Evolutionary conservation across 2,888 invertebrate species (phyloP), one percentile per base, ranked within the genome.

Genomic region (Drepana falcataria): DNA sequence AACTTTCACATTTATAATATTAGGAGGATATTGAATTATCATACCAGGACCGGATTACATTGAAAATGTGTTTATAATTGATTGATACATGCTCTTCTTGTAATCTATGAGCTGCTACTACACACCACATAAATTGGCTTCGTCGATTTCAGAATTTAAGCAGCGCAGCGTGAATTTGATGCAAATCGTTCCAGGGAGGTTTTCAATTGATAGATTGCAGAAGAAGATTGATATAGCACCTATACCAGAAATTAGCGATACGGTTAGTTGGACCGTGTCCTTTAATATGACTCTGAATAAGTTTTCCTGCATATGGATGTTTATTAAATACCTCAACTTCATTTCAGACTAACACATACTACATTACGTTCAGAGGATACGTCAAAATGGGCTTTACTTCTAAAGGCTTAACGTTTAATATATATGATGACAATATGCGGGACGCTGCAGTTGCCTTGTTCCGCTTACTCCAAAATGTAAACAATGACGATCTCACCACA

Each of bases 381-480:
- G 58, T 83, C 0, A 68, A 77, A 53, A 79, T 75, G 56, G 85
- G 85, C 6, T 62, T 66, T 21, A 76, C 79, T 3, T 66, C 64
- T 41, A 85, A 80, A 65, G 85, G 85, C 4, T 73, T 87, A 34
- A 87, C 85, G 35, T 93, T 92, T 68, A 90, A 83, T 57, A 76
- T 92, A 48, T 91, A 89, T 59, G 84, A 92, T 59, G 85, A 87
- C 53, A 79, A 85, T 47, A 87, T 91, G 73, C 83, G 89, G 66
- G 79, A 87, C 61, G 87, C 92, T 53, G 81, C 88, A 3, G 75
- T 90, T 52, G 76, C 83, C 35, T 67, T 93, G 35, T 92, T 90
- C 63, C 82, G 87, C 44, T 64, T 91, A 4, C 73, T 92, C n/a
- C 78, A 81, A 72, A 79, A 72, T 48, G 68, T 83, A 48, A 80